Evolutionary conservation across 2,888 invertebrate species (phyloP).

Genomic region (Congeria kusceri): DNA sequence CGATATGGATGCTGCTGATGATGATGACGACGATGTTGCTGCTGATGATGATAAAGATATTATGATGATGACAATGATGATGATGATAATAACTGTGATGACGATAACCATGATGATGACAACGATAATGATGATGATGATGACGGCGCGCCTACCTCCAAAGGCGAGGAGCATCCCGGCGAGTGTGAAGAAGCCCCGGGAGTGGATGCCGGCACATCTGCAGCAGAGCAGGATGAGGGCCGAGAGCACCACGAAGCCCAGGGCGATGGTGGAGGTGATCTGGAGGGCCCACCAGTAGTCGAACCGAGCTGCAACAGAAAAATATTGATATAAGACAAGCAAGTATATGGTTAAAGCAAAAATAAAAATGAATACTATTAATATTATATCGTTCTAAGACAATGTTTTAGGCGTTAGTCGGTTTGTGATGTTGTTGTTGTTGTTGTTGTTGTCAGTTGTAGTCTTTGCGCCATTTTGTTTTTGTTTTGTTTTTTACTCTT

Average conservation of each 20-base stretch:
- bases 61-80: neutral
- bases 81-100: neutral
- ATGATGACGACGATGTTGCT: neutral
- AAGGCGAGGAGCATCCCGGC: conserved; percentile 35
- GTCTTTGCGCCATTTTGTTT: no score
- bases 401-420: no score
- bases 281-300: conserved; percentile 39
- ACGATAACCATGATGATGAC: neutral
- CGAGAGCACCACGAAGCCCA: conserved; percentile 40
- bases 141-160: conserved; percentile 49
- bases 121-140: neutral
- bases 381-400: no score
- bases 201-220: conserved; percentile 61
- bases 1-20: neutral
- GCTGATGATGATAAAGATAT: no score
- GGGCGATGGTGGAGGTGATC: conserved; percentile 34
- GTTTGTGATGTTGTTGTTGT: no score
- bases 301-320: conserved; percentile 48
- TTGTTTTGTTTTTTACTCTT: no score
- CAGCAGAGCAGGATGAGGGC: conserved; percentile 55
- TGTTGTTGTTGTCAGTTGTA: no score
- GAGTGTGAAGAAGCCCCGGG: conserved; percentile 44
- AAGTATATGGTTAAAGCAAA: no score
- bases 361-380: no score
- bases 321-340: no score